Evolutionary conservation across 53 echinoderm and acorn worm species (phyloP).

Genomic region (Astropecten irregularis): DNA sequence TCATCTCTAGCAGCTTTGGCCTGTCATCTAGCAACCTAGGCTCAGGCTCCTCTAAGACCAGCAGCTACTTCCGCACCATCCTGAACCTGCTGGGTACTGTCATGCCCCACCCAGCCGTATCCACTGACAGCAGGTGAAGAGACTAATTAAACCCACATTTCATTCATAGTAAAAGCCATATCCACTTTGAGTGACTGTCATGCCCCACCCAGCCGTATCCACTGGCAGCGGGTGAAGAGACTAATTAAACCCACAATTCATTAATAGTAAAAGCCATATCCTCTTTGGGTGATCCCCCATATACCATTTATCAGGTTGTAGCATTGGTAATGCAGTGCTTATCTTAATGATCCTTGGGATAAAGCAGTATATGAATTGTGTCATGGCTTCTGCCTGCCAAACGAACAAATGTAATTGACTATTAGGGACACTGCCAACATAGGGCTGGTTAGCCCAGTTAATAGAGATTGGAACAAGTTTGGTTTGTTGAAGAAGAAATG

Average conservation of each 20-base stretch:
- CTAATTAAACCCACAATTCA: background rate
- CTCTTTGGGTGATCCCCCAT: background rate
- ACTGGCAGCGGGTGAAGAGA: conserved; percentile 74
- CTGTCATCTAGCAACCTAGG: conserved; percentile 52
- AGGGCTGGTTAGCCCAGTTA: no score
- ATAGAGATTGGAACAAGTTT: no score
- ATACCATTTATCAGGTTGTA: no score
- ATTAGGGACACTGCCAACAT: no score
- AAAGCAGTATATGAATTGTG: no score
- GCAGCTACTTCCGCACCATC: conserved; percentile 80
- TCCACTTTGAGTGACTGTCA: conserved; percentile 24
- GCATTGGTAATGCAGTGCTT: no score
- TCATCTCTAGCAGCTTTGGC: conserved; percentile 89
- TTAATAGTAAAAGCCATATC: background rate
- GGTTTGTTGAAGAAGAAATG: no score
- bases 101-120: conserved; percentile 73
- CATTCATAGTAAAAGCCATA: background rate
- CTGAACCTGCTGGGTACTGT: conserved; percentile 72
- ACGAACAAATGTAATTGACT: no score
- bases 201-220: conserved; percentile 76
- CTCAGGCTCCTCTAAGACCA: conserved; percentile 72
- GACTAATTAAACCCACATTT: background rate
- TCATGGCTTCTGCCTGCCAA: no score
- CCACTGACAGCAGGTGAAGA: conserved; percentile 80
- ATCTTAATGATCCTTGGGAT: no score